Conservation (phyloP, 2,888 invertebrate genomes). For the Phalangium opilio region DNA sequence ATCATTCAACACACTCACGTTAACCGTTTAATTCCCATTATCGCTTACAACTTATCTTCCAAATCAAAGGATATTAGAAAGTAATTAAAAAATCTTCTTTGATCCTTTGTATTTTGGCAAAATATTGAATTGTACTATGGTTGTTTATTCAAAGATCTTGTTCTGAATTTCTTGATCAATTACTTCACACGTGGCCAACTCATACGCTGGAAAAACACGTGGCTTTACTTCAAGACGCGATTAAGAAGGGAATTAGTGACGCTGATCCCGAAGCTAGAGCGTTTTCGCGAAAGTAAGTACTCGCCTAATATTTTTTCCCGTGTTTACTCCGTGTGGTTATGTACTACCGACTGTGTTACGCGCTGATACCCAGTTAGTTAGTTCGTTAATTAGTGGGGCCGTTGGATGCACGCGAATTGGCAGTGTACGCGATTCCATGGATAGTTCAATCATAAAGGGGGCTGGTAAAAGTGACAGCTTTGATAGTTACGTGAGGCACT, state of each 20-base stretch:
- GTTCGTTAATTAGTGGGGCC: too few species aligned
- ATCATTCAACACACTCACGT: constrained; percentile 59
- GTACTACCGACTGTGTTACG: too few species aligned
- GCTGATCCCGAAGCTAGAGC: constrained; percentile 81
- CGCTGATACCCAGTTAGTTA: too few species aligned
- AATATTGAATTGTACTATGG: constrained; percentile 3
- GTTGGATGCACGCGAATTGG: too few species aligned
- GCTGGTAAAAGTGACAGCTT: too few species aligned
- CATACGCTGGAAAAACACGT: constrained; percentile 66
- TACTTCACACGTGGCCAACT: constrained; percentile 76
- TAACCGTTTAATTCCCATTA: constrained; percentile 60
- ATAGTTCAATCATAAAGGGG: too few species aligned
- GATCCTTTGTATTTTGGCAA: constrained; percentile 9
- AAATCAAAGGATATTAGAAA: constrained; percentile 82
- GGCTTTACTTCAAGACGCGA: constrained; percentile 57
- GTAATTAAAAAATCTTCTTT: constrained; percentile 22
- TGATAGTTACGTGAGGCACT: too few species aligned
- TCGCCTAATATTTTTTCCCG: too few species aligned
- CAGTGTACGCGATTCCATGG: too few species aligned
- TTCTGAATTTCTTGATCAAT: constrained; percentile 66
- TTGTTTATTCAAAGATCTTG: constrained; percentile 34
- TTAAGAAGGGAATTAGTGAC: constrained; percentile 65
- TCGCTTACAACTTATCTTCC: constrained; percentile 50
- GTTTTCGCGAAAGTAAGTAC: constrained; percentile 55
- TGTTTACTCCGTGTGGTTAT: too few species aligned